Evolutionary conservation across 2,797 vertebrate species (phyloP), one percentile per base, ranked within the genome.

Genomic region (Choloepus didactylus): DNA sequence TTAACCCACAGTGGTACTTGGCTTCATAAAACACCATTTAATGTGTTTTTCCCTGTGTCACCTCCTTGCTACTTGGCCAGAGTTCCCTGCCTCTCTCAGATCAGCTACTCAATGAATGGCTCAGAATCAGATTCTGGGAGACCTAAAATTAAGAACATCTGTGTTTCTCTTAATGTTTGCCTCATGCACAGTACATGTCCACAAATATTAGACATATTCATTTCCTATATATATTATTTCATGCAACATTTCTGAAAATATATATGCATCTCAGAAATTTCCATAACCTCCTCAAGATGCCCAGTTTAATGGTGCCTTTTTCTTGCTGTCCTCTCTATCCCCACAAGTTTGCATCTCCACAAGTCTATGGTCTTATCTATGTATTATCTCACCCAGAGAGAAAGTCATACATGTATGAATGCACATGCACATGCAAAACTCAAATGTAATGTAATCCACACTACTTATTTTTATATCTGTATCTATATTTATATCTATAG

Each of bases 71-170:
- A 1, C n/a, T 38, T 7, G 35, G 8, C 18, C 29, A 35, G 35
- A 0, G 4, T 4, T 5, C 1, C 2, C 60, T 29, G 4, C 0
- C 1, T 10, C 29, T 59, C 2, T 4, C 0, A 9, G 59, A 59
- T 4, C 27, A 16, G 35, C 18, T 4, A 0, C 10, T 27, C 7
- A 35, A 35, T 35, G 35, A 2, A 9, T 27, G 25, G 4, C 35
- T 72, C 11, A 27, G 46, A 0, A 3, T 31, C 19, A 56, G 51
- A 6, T 16, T 2, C n/a, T 5, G 27, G 27, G 3, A 2, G 10
- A 38, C 19, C 25, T 0, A 49, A 54, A 82, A n/a, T 16, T 5
- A n/a, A 46, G 5, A 76, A 1, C 9, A 66, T 35, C 1, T 2
- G 21, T 11, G 4, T 8, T 0, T 31, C 19, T n/a, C n/a, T 77